Evolutionary conservation across 1,140 invertebrate species (phyloP).

Genomic region (Mizuhopecten yessoensis): DNA sequence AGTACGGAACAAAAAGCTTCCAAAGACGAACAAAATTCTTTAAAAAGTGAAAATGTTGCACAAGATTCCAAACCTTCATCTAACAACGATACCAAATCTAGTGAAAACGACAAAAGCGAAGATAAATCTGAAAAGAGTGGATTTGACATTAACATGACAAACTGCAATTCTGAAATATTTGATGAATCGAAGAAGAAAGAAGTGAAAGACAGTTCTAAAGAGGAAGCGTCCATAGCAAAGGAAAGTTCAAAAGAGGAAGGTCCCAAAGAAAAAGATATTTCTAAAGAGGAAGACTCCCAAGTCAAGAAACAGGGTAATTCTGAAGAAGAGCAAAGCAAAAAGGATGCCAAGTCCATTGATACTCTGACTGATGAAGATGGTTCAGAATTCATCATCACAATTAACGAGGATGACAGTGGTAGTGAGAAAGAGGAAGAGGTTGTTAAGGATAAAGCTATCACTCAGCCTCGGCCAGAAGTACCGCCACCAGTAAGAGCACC

Average conservation of each 20-base stretch:
- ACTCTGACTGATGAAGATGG: conserved; percentile 69
- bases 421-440: conserved; percentile 60
- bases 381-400: conserved; percentile 68
- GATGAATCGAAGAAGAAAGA: conserved; percentile 41
- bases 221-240: conserved; percentile 14
- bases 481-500: conserved; percentile 70
- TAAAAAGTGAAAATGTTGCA: too few relatives aligned
- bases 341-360: conserved; percentile 54
- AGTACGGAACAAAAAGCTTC: conserved; percentile 79
- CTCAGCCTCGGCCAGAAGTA: conserved; percentile 76
- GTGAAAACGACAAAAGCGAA: background rate
- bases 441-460: conserved; percentile 70
- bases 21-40: conserved; percentile 46
- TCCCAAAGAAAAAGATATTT: conserved; percentile 43
- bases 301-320: conserved; percentile 57
- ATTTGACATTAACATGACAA: background rate
- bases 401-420: conserved; percentile 67
- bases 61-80: background rate
- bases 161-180: background rate
- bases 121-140: background rate
- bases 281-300: conserved; percentile 41
- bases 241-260: conserved; percentile 40
- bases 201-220: background rate
- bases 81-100: background rate
- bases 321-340: background rate